Base-by-base conservation (phyloP, 2,888 invertebrate genomes). In the Thera britannica region DNA sequence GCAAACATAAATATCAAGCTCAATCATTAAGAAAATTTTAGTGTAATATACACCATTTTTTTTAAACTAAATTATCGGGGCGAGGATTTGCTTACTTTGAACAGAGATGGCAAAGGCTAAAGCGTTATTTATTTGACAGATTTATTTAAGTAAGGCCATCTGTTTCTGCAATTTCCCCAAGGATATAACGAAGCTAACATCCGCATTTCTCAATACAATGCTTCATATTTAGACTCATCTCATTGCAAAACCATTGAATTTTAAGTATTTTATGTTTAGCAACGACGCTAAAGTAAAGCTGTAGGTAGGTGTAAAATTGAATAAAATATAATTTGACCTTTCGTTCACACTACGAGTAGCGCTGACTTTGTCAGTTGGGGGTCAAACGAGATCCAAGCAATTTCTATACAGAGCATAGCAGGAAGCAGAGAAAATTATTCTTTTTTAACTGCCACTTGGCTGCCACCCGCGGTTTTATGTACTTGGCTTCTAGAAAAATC, bases 281-380 rank as follows among this genome's bases (percentile, higher is more conserved):
- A 72, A 72, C 67, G 61, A 63, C 23, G 23, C 23, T 23, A 23
- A 23, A 23, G 23, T 23, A 23, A 67, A 56, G 63, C 48, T 65
- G 71, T 71, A 67, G 73, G 73, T 69, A 67, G 73, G 71, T 69
- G 73, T 69, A n/a, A 61, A 48, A 38, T 66, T 58, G 66, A 66
- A 70, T 67, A 63, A 67, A 55, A 70, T 66, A 60, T 58, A 61
- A 62, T 58, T 60, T 71, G 68, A 71, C 72, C 72, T 72, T 71
- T 72, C 11, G 52, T 38, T 54, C 57, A 56, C n/a, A 41, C 44
- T 41, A 23, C 23, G 23, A 23, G 23, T 23, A 52, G 41, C n/a
- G 36, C 12, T 44, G 59, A 66, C 55, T 59, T 55, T 44, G 57
- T 48, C 58, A 49, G 56, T 35, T 62, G 66, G 61, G 66, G 70